Evolutionary conservation across 2,113 vertebrate species (phyloP), one percentile per base, ranked within the genome.

Genomic region (Neopipo cinnamomea): DNA sequence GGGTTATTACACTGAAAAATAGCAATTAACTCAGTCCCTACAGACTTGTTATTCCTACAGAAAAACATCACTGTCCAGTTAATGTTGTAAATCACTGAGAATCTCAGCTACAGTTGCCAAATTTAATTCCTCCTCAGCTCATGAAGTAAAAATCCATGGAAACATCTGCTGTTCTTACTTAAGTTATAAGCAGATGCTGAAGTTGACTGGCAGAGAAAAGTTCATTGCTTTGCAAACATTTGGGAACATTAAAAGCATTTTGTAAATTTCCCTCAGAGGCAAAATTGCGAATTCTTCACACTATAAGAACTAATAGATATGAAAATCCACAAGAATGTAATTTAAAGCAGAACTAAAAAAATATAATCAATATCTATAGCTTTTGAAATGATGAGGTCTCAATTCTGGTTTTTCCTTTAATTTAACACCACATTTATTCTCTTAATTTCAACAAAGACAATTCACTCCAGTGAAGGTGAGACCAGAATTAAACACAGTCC

Each of bases 21-120:
- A 92, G 81, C 62, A 96, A 94, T 96, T 93, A 94, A 72, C 58
- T 82, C 7, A 5, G 41, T 95, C 93, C 46, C 83, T 63, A 25
- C 12, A 16, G 89, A 84, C 33, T 78, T 94, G 33, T 53, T 92
- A 76, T 82, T 96, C 62, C 76, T 74, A 88, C 35, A 66, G 71
- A 61, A 94, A 95, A 95, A 74, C 37, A 74, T 74, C 31, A 63
- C 52, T 66, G 84, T 66, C 87, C 85, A 88, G 49, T 75, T 88
- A 89, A 77, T 66, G n/a, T 55, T 71, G 46, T 68, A 92, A 93
- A 93, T 91, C 85, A 85, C 39, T 49, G 53, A 15, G 35, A 92
- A 81, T 78, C 58, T 89, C 83, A 61, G 53, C 18, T 86, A 74
- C 37, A 87, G 33, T 62, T 96, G 78, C 79, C 56, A 85, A 84